Evolutionary conservation across 2,797 vertebrate genomes (phyloP), one percentile per base, ranked within the genome.

Genomic region (Triplophysa yarkandensis): DNA sequence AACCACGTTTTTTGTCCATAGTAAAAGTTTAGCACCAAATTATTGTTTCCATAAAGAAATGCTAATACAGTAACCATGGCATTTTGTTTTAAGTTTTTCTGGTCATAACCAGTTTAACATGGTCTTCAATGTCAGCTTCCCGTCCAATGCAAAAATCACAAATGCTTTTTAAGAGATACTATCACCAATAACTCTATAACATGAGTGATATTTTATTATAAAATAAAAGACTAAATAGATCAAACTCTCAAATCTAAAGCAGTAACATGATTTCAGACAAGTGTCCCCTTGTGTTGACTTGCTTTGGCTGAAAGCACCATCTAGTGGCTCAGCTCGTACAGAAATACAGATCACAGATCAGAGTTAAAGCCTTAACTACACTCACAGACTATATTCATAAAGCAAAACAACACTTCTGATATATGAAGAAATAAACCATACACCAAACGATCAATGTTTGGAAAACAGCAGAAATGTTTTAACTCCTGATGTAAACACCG

Each of bases 261-360:
- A 39, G 52, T 52, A 34, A 25, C 85, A 83, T 79, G 79, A 76
- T 77, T 73, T n/a, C n/a, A 78, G 62, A 79, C 85, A 77, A 71
- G 80, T 82, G 74, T 65, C 68, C 74, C 61, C 70, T 87, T 89
- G 77, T 82, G 77, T 68, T 68, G 78, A 60, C 69, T 87, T 89
- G 80, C 69, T 74, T 85, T 88, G 83, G 79, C 83, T 80, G 80
- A 89, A 77, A 81, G 39, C 86, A 79, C 91, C 91, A 91, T 86
- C 91, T 92, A 88, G 85, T 61, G 88, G 88, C 68, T 68, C n/a
- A 69, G 30, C 34, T 28, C 19, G 54, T 34, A 21, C 4, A 62
- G 34, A 36, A 21, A 3, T 28, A 34, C 7, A 34, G 50, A 69
- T 57, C 67, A 68, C 34, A 68, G 67, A 50, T 50, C 44, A 8